phyloP scores from a whole-genome alignment of 2,797 vertebrate species.

The Selene dorsalis region DNA sequence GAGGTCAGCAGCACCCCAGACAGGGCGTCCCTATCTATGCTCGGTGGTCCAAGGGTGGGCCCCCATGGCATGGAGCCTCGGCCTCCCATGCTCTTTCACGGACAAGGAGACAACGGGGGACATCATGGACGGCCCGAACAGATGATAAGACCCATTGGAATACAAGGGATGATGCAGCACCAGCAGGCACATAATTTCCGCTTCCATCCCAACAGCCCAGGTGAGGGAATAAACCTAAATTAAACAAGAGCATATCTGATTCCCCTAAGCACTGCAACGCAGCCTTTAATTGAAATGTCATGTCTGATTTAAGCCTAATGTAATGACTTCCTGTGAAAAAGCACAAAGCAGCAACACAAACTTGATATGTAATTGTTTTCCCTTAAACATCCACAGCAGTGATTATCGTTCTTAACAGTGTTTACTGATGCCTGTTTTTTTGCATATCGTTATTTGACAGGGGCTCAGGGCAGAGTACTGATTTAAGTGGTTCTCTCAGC shows the following conservation, averaged over 20 bases:
- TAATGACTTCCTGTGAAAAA: slow-evolving; percentile 42
- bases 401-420: slow-evolving; percentile 30
- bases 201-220: slow-evolving; percentile 86
- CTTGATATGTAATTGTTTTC: slow-evolving; percentile 36
- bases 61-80: slow-evolving; percentile 85
- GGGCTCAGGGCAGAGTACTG: slow-evolving; percentile 25
- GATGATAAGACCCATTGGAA: slow-evolving; percentile 79
- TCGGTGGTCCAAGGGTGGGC: slow-evolving; percentile 74
- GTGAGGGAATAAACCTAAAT: slow-evolving; percentile 81
- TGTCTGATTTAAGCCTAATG: slow-evolving; percentile 49
- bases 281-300: slow-evolving; percentile 53
- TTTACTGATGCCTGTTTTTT: slow-evolving; percentile 29
- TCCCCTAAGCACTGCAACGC: slow-evolving; percentile 21
- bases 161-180: slow-evolving; percentile 87
- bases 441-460: slow-evolving; percentile 41
- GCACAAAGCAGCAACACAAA: slow-evolving; percentile 13
- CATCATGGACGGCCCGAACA: slow-evolving; percentile 79
- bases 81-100: slow-evolving; percentile 87
- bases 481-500: slow-evolving; percentile 48
- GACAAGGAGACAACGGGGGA: slow-evolving; percentile 83
- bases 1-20: slow-evolving; percentile 96
- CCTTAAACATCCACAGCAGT: slow-evolving; percentile 14
- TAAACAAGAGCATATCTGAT: slow-evolving; percentile 26
- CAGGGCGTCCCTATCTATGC: slow-evolving; percentile 71
- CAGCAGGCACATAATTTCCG: slow-evolving; percentile 82